These are phyloP conservation scores for Amphimallon solstitiale DNA, from an alignment of 2,888 invertebrate genomes.

Conservation along the genomic window DNA sequence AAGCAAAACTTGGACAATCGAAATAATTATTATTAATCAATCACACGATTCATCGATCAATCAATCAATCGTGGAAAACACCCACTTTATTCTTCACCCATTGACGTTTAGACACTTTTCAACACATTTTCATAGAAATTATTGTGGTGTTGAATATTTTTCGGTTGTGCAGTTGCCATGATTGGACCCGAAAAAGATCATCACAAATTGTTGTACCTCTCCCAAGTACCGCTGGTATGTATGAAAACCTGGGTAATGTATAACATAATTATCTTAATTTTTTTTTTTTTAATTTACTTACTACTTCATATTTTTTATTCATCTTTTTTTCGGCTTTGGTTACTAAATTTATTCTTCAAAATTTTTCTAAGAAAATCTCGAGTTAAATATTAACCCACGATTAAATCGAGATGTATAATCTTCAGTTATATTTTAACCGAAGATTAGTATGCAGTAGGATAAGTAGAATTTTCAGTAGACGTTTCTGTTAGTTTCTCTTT, in stretches of 20 bases:
- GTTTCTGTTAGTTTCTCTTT: slow-evolving; percentile 1
- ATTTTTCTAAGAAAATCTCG: too few species aligned
- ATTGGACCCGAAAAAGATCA: slow-evolving; percentile 69
- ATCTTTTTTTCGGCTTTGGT: too few species aligned
- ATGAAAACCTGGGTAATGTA: slow-evolving; percentile 34
- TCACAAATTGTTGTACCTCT: slow-evolving; percentile 68
- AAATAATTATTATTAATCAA: too few species aligned
- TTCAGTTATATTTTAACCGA: too few species aligned
- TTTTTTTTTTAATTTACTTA: too few species aligned
- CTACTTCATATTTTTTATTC: too few species aligned
- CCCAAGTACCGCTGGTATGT: slow-evolving; percentile 67
- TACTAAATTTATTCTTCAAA: too few species aligned
- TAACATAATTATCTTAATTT: background rate
- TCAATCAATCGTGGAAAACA: slow-evolving; percentile 7
- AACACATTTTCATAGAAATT: slow-evolving; percentile 18
- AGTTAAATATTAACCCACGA: too few species aligned
- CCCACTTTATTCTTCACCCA: background rate
- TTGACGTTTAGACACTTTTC: slow-evolving; percentile 15
- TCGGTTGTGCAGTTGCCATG: slow-evolving; percentile 63
- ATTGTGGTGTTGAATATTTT: slow-evolving; percentile 45
- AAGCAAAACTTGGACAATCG: background rate
- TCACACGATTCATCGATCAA: too few species aligned
- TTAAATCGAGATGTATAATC: too few species aligned
- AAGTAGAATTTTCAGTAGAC: slow-evolving; percentile 1
- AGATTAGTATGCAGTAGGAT: too few species aligned